A percentile compares a stretch with the other conserved stretches of the same genome.
Evolutionary conservation across 1,140 invertebrate genomes (phyloP).

Genomic region (Pentalonia nigronervosa): DNA sequence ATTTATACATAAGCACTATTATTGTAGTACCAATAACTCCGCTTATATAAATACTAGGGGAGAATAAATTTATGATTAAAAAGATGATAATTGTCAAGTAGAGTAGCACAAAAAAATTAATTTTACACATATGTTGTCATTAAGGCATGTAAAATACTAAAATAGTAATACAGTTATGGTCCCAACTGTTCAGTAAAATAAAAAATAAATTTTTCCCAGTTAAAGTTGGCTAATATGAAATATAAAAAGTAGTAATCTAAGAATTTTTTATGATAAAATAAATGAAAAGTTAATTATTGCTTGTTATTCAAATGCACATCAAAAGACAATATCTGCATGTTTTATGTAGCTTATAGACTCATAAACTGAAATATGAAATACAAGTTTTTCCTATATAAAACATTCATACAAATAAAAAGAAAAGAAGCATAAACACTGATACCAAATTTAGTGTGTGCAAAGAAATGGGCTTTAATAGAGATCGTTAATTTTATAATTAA

Average conservation of each 20-base stretch:
- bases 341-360: not conserved
- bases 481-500: not conserved
- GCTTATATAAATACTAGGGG: not conserved
- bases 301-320: not conserved
- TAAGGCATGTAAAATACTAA: not conserved
- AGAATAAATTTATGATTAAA: not conserved
- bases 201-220: not conserved
- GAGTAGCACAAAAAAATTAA: not conserved
- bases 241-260: not conserved
- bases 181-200: not conserved
- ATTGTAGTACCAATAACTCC: not conserved
- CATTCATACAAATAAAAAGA: not conserved
- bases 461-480: not conserved
- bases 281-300: not conserved
- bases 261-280: not conserved
- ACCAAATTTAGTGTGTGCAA: not conserved
- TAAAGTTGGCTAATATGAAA: not conserved
- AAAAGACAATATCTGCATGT: not conserved
- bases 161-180: not conserved
- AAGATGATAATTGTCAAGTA: not conserved
- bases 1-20: too few species aligned
- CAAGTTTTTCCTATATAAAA: not conserved
- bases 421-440: not conserved
- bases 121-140: not conserved
- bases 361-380: not conserved